Base-by-base conservation (phyloP, 2,888 invertebrate species). In the Caenorhabditis sp. region DNA sequence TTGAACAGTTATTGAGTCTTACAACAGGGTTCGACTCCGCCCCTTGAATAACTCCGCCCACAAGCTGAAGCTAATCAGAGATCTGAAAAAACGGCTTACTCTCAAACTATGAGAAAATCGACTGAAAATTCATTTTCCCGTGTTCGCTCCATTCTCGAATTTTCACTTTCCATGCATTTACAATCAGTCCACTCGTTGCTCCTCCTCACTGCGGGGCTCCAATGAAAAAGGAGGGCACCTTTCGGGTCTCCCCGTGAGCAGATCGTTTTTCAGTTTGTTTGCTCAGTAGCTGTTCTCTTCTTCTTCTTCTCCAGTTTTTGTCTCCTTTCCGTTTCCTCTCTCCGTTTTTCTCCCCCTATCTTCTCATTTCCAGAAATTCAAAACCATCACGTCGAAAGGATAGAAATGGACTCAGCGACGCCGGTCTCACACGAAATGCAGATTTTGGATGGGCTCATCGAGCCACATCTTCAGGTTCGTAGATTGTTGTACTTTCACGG, bases 181-280 rank as follows among this genome's bases (percentile, higher is more conserved):
- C 44, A 75, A 75, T 68, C 61, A 73, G 31, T 66, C 31, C 56
- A 28, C 56, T 64, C 47, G 41, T 58, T 41, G 38, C 41, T 2
- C 26, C 41, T 2, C 26, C 16, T 12, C 26, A n/a, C n/a, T n/a
- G n/a, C n/a, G n/a, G 47, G 31, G 14, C 16, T 19, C 54, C 54
- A 54, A 22, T 6, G 31, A 38, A 24, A 54, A 24, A 31, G 47
- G 19, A 47, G 19, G 19, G 47, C 19, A 47, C 35, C 26, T 22
- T 51, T 26, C 8, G 38, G 38, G 22, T 24, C 51, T 16, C 59
- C 58, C 66, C 31, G 47, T 63, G 61, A 51, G 72, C 72, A 75
- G 75, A 75, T 75, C 75, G 75, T 75, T 75, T 75, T 75, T 75
- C 75, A 56, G 64, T 75, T 68, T 75, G 75, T 68, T 75, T 75